Conservation (phyloP, 1,140 invertebrate species). For the Papilio glaucus region DNA sequence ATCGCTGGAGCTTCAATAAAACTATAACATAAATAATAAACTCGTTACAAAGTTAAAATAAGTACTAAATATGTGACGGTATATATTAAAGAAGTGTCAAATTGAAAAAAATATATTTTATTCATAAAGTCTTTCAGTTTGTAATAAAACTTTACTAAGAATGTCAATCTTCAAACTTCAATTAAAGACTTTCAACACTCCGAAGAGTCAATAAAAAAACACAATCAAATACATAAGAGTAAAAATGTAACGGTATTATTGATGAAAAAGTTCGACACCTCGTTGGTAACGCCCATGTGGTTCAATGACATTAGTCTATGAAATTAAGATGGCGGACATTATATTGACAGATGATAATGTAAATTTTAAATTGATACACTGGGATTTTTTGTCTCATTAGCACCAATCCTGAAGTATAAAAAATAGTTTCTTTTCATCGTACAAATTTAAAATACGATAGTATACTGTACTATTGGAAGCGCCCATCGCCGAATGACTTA, state of each 20-base stretch:
- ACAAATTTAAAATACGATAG: no score
- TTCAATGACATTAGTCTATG: slow-evolving; percentile 4
- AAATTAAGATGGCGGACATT: not conserved
- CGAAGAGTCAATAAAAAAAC: slow-evolving; percentile 8
- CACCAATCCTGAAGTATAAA: no score
- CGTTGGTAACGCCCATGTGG: slow-evolving; percentile 11
- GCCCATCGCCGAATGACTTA: not conserved
- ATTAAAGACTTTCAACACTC: slow-evolving; percentile 5
- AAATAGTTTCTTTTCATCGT: no score
- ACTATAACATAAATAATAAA: slow-evolving; percentile 4
- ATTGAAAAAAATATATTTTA: not conserved
- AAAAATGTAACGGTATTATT: slow-evolving; percentile 10
- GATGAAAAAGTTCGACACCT: slow-evolving; percentile 12
- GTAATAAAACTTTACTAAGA: slow-evolving; percentile 6
- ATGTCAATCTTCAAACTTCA: not conserved
- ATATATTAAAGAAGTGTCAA: slow-evolving; percentile 1
- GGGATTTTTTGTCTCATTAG: not conserved
- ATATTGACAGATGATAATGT: not conserved
- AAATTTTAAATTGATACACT: not conserved
- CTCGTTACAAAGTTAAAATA: not conserved
- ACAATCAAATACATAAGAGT: not conserved
- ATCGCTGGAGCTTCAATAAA: not conserved
- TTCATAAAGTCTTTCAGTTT: slow-evolving; percentile 2
- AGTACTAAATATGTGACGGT: not conserved
- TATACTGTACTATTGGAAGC: not conserved